Evolutionary conservation across 2,113 vertebrate species (phyloP).

Genomic region (Ceuthmochares aereus): DNA sequence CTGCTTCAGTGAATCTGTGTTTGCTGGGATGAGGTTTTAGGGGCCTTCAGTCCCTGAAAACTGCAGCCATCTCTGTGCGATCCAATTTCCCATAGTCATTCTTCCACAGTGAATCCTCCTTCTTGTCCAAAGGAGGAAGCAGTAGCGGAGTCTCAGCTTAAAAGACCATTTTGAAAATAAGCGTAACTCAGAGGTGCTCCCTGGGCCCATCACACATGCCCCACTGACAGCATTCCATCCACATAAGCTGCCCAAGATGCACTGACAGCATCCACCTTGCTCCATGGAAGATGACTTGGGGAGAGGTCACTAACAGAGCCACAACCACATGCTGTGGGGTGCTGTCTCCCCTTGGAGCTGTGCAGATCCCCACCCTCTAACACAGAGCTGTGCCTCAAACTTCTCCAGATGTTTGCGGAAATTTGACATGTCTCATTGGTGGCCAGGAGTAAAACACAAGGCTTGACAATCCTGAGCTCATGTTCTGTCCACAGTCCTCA

Average conservation of each 20-base stretch:
- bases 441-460: background rate
- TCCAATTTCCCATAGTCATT: background rate
- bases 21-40: conserved; percentile 16
- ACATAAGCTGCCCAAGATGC: accelerated
- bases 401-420: background rate
- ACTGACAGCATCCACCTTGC: background rate
- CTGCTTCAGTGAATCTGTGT: conserved; percentile 29
- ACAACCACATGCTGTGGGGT: background rate
- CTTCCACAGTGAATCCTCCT: background rate
- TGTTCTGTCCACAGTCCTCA: background rate
- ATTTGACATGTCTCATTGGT: background rate
- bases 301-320: background rate
- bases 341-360: background rate
- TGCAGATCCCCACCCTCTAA: background rate
- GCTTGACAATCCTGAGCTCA: background rate
- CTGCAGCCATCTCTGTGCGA: background rate
- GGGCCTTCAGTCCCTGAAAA: conserved; percentile 29
- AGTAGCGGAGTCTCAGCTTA: background rate
- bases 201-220: background rate
- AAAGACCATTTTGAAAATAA: background rate
- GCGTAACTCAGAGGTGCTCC: background rate
- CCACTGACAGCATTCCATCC: background rate
- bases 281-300: accelerated
- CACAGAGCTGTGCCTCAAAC: background rate
- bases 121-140: background rate